Conservation (phyloP, 53 echinoderm and acorn worm genomes). For the Paracentrotus lividus region DNA sequence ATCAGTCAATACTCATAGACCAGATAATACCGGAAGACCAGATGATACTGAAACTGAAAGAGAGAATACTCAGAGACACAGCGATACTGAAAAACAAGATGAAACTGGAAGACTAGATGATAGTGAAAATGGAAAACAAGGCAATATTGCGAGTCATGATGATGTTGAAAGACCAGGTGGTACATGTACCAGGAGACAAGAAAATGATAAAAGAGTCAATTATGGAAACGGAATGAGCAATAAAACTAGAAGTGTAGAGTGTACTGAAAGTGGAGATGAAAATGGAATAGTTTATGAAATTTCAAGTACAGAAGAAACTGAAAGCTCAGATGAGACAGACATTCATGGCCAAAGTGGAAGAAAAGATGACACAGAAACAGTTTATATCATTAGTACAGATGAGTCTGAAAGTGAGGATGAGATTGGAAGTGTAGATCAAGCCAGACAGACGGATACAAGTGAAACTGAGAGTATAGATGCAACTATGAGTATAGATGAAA, state of each 20-base stretch:
- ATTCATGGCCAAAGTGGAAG: background rate
- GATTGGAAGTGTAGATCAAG: background rate
- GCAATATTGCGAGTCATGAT: too few species aligned
- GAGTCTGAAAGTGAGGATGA: background rate
- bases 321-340: background rate
- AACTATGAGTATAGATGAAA: background rate
- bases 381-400: background rate
- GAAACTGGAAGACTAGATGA: background rate
- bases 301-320: background rate
- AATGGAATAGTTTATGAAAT: too few species aligned
- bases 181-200: too few species aligned
- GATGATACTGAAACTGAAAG: background rate
- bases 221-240: too few species aligned
- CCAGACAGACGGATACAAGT: background rate
- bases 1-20: background rate
- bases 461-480: background rate
- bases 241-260: background rate
- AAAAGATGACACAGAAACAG: background rate
- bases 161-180: too few species aligned
- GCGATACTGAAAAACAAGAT: background rate
- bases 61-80: too few species aligned
- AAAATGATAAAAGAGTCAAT: too few species aligned
- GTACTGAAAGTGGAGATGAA: background rate
- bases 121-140: background rate
- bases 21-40: background rate